Evolutionary conservation across 2,113 vertebrate species (phyloP), one percentile per base, ranked within the genome.

Genomic region (Seriola dumerili): DNA sequence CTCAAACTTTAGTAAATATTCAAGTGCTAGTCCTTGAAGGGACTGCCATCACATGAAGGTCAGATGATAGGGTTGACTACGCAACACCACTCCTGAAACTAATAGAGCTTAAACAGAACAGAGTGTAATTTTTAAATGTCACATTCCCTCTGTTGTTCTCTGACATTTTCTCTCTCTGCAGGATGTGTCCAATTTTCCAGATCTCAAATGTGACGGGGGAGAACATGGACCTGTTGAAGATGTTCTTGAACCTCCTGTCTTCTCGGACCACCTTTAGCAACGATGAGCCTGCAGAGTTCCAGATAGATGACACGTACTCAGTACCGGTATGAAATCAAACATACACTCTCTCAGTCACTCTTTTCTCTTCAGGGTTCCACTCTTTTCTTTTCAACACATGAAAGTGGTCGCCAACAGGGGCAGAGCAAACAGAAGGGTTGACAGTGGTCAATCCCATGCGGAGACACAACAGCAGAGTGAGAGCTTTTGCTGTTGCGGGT

Each of bases 181-280:
- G 98, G 94, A 97, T 99, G 97, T 99, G 98, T 85, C 98, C 98
- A 0, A 99, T 99, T 84, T 99, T 99, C 95, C 98, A 99, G 93
- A 97, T 99, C 91, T 99, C 98, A 40, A 99, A 99, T 8, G 98
- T 99, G 59, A 98, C 97, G 0, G 98, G 98, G 6, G 97, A 99
- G 92, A 98, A 99, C 93, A 94, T 99, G 68, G 97, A 98, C 34
- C 95, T 99, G 88, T 93, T 99, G 80, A 99, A 99, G 95, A 99
- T 98, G 97, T 99, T 99, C 91, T 95, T 99, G 84, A 99, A 99
- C 92, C 96, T 99, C 23, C 95, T 99, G n/a, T 99, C 98, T 44
- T 96, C 97, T 11, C 94, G 97, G 62, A 97, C 96, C 67, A 96
- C 95, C 81, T 98, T 95, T 87, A 96, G 93, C 83, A 96, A 98